These are phyloP conservation scores for Trachelipus rathkii DNA, from an alignment of 1,140 invertebrate species.

Conservation along the genomic window DNA sequence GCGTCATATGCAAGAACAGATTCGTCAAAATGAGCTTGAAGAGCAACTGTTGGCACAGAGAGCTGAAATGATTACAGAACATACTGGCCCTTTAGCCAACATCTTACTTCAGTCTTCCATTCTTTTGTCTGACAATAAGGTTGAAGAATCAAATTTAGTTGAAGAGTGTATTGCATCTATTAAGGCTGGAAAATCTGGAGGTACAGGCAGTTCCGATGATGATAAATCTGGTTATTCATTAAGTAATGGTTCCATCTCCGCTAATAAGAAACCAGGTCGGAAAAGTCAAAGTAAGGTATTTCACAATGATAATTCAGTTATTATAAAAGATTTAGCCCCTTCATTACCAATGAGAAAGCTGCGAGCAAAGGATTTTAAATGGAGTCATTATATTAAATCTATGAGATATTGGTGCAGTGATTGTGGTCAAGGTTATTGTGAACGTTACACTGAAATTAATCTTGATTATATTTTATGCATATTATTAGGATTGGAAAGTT, in stretches of 20 bases:
- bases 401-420: slow-evolving; percentile 45
- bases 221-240: slow-evolving; percentile 29
- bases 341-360: slow-evolving; percentile 35
- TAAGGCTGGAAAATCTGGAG: slow-evolving; percentile 27
- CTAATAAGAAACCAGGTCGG: slow-evolving; percentile 32
- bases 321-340: slow-evolving; percentile 33
- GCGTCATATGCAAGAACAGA: slow-evolving; percentile 39
- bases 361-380: slow-evolving; percentile 44
- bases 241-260: slow-evolving; percentile 14
- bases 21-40: slow-evolving; percentile 39
- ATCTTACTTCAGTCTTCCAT: slow-evolving; percentile 42
- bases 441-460: no score
- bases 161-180: slow-evolving; percentile 43
- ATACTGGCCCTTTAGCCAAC: slow-evolving; percentile 42
- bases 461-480: no score
- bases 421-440: slow-evolving; percentile 44
- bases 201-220: slow-evolving; percentile 25
- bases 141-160: slow-evolving; percentile 41
- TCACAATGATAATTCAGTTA: slow-evolving; percentile 44
- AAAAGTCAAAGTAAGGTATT: slow-evolving; percentile 39
- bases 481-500: no score
- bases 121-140: slow-evolving; percentile 38
- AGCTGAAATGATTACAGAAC: slow-evolving; percentile 34
- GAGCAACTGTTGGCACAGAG: slow-evolving; percentile 38
- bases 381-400: slow-evolving; percentile 45